Percentiles rank a stretch among this genome's conserved stretches.
Evolutionary conservation across 1,140 invertebrate species (phyloP).

Genomic region (Littorina saxatilis): DNA sequence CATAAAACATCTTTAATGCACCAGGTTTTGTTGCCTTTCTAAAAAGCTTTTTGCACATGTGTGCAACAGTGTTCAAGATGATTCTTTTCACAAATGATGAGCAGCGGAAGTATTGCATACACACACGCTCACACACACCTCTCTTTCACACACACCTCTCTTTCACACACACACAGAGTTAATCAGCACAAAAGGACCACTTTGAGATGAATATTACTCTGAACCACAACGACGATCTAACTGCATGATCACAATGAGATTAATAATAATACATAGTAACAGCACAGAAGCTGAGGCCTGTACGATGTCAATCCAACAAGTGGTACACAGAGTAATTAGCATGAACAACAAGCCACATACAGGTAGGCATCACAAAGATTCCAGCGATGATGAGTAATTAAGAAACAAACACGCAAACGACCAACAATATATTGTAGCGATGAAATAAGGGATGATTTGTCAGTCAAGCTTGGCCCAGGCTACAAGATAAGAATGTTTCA

Average conservation of each 20-base stretch:
- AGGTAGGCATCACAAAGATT: background rate
- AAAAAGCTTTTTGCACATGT: too few relatives aligned
- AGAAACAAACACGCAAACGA: background rate
- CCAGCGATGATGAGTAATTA: background rate
- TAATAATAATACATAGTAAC: background rate
- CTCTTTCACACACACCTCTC: background rate
- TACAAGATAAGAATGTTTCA: constrained; percentile 8
- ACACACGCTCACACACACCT: background rate
- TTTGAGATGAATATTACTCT: too few relatives aligned
- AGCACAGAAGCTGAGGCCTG: background rate
- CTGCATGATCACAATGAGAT: background rate
- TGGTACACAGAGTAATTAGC: background rate
- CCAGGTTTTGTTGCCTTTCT: too few relatives aligned
- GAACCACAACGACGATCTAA: too few relatives aligned
- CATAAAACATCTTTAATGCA: too few relatives aligned
- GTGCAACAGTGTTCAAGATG: too few relatives aligned
- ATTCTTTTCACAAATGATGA: too few relatives aligned
- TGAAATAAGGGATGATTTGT: background rate
- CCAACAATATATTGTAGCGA: background rate
- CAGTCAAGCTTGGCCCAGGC: background rate
- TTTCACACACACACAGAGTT: background rate
- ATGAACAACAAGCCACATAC: background rate
- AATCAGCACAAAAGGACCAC: background rate
- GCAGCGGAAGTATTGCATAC: too few relatives aligned
- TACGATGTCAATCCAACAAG: background rate